These are phyloP conservation scores for Torymus aiolomorphi DNA, from an alignment of 2,888 invertebrate genomes.

Conservation along the genomic window DNA sequence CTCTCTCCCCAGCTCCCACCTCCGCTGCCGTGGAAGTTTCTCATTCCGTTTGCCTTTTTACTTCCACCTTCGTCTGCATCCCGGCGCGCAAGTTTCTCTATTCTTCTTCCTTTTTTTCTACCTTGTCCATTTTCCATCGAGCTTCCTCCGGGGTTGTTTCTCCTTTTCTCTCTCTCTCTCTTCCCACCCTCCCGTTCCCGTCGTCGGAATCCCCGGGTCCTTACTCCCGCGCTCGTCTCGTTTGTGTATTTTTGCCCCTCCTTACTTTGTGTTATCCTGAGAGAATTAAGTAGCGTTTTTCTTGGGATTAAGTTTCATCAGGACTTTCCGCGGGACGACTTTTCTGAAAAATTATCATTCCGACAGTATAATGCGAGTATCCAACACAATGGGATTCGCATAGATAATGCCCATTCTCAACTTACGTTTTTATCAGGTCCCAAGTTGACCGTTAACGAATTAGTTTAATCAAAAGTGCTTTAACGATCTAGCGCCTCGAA, in stretches of 20 bases:
- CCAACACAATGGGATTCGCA: no score
- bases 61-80: conserved; percentile 49
- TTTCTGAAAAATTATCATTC: not conserved
- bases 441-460: no score
- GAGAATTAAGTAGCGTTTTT: conserved; percentile 24
- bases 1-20: not conserved
- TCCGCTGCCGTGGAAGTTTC: conserved; percentile 29
- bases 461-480: not conserved
- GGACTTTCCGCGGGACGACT: not conserved
- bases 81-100: conserved; percentile 10
- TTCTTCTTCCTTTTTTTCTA: conserved; percentile 1
- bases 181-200: not conserved
- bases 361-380: no score
- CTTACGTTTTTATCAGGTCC: no score
- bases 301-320: conserved; percentile 22
- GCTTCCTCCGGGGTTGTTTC: not conserved
- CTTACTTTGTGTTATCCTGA: not conserved
- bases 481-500: not conserved
- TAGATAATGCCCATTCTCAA: no score
- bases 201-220: not conserved
- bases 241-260: not conserved
- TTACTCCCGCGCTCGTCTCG: not conserved
- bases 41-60: conserved; percentile 38
- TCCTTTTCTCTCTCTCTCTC: not conserved
- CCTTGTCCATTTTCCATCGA: conserved; percentile 35